Conservation (phyloP, 1,140 invertebrate species). For the Drosophila orena region DNA sequence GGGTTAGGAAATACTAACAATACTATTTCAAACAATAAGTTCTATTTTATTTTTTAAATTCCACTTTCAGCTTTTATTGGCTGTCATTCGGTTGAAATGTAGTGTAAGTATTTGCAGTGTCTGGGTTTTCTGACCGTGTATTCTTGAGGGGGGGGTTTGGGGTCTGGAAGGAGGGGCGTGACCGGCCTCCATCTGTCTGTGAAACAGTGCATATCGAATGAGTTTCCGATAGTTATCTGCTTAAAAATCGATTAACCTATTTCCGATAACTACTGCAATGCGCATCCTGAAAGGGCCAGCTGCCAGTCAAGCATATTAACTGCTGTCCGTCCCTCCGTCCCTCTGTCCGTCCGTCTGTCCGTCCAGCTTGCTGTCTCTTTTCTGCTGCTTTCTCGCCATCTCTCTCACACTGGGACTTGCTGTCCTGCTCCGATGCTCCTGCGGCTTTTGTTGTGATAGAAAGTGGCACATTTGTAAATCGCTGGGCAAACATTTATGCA, state of each 20-base stretch:
- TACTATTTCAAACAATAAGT: neutral
- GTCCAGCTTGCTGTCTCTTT: slow-evolving; percentile 3
- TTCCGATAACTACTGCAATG: slow-evolving; percentile 84
- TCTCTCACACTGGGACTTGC: slow-evolving; percentile 7
- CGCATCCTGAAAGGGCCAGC: slow-evolving; percentile 64
- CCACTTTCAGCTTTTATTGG: too few species aligned
- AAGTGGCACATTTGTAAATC: slow-evolving; percentile 76
- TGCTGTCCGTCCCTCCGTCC: slow-evolving; percentile 25
- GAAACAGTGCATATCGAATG: slow-evolving; percentile 82
- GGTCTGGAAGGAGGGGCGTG: neutral
- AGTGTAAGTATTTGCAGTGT: neutral
- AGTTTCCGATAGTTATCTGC: slow-evolving; percentile 82
- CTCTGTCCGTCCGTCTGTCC: slow-evolving; percentile 8
- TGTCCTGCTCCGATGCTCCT: slow-evolving; percentile 5
- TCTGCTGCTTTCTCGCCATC: slow-evolving; percentile 6
- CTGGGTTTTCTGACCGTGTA: neutral
- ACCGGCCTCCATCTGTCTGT: slow-evolving; percentile 40
- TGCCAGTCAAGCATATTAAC: slow-evolving; percentile 79
- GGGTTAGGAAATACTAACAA: too few species aligned
- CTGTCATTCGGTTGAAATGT: neutral
- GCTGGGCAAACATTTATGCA: slow-evolving; percentile 60
- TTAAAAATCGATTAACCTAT: slow-evolving; percentile 84
- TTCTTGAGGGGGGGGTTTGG: neutral
- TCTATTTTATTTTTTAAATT: neutral
- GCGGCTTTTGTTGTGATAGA: slow-evolving; percentile 70